Conservation (phyloP, 2,888 invertebrate genomes). For the Noctua janthe region DNA sequence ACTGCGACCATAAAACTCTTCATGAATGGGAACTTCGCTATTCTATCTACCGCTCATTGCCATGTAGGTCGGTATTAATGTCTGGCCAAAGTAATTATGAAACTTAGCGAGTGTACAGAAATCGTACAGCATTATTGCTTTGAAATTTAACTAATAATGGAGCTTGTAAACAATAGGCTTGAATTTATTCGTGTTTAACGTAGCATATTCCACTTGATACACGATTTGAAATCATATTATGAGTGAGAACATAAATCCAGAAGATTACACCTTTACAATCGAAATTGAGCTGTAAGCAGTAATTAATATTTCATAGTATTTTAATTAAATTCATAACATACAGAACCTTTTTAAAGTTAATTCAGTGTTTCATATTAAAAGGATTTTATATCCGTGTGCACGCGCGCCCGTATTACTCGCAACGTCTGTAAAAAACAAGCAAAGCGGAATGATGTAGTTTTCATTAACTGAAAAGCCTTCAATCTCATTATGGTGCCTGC, state of each 20-base stretch:
- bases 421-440: slow-evolving; percentile 45
- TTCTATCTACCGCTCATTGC: slow-evolving; percentile 38
- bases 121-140: slow-evolving; percentile 57
- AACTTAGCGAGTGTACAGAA: slow-evolving; percentile 58
- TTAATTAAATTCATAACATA: background rate
- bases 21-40: slow-evolving; percentile 31
- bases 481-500: slow-evolving; percentile 62
- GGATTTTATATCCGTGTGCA: slow-evolving; percentile 12
- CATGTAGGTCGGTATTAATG: slow-evolving; percentile 34
- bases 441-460: slow-evolving; percentile 45
- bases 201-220: slow-evolving; percentile 34
- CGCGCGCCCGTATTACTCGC: slow-evolving; percentile 12
- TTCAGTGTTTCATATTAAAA: slow-evolving; percentile 7
- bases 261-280: slow-evolving; percentile 15
- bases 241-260: slow-evolving; percentile 18
- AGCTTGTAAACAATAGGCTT: slow-evolving; percentile 59
- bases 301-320: slow-evolving; percentile 32
- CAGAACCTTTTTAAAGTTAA: background rate
- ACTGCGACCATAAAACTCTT: slow-evolving; percentile 33
- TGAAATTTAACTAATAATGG: slow-evolving; percentile 69
- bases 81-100: slow-evolving; percentile 56
- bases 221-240: slow-evolving; percentile 20
- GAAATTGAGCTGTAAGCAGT: background rate
- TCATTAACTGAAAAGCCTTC: slow-evolving; percentile 66
- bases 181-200: slow-evolving; percentile 52